phyloP scores from a whole-genome alignment of 2,797 vertebrate genomes.

The Alauda arvensis region DNA sequence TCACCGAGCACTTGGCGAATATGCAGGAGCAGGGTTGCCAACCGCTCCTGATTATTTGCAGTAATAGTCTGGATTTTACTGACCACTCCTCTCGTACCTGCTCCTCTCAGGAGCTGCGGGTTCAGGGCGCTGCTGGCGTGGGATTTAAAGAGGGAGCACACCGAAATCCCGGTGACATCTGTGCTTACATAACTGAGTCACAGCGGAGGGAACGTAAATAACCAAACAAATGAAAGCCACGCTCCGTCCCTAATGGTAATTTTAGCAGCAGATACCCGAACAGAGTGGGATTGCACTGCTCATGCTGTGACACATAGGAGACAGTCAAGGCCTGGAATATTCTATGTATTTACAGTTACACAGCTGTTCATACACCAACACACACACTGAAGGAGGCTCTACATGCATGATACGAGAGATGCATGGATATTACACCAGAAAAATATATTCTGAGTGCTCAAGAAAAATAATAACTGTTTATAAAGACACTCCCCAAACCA shows the following conservation, averaged over 20 bases:
- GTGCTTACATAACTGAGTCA: neutral
- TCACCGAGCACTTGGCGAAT: constrained; percentile 41
- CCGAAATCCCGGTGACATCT: neutral
- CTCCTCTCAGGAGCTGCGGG: neutral
- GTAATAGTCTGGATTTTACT: constrained; percentile 26
- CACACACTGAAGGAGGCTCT: neutral
- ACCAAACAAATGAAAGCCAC: neutral
- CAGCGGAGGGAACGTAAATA: accelerated
- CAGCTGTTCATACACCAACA: neutral
- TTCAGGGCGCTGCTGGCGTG: accelerated
- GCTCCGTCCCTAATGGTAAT: neutral
- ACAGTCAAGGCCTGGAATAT: neutral
- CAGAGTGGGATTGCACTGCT: neutral
- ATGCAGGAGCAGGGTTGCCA: constrained; percentile 47
- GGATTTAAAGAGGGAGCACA: neutral
- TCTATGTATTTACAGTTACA: accelerated
- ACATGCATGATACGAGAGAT: accelerated
- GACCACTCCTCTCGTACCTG: constrained; percentile 21
- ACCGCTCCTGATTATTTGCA: constrained; percentile 21
- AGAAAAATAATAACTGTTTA: neutral
- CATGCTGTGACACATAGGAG: accelerated
- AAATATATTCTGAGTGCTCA: neutral
- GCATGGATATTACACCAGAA: accelerated
- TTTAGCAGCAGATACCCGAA: neutral
- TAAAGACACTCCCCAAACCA: accelerated